Base-by-base conservation (phyloP, 1,140 invertebrate species). In the Subanguina moxae region DNA sequence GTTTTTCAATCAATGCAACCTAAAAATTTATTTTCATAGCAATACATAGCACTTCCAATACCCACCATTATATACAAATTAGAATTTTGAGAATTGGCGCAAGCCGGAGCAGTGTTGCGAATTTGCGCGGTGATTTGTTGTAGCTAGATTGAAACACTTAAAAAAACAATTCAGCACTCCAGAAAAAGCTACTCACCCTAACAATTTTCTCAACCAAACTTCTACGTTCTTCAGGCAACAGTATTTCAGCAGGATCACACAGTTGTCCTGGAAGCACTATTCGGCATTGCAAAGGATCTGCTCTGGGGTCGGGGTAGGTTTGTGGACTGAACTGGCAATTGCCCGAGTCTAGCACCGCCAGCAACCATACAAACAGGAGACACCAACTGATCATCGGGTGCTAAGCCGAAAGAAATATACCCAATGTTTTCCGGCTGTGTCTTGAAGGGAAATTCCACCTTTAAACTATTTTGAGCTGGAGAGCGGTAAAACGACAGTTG, bases 201-300 rank as follows among this genome's bases (percentile, higher is more conserved):
- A 56, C 61, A 64, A 80, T 77, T 43, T 77, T 76, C 25, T 77
- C 76, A 56, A 71, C 73, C 13, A 80, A 64, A 46, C 56, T 61
- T 17, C 65, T 57, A 38, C 80, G 67, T 62, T 80, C 78, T 19
- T 83, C 78, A 42, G 83, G 68, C 0, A 70, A 71, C 17, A 80
- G 63, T 58, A 80, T 76, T n/a, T 82, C 81, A 17, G 72, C 62
- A 1, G 78, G 78, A 68, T 80, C 78, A 61, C 78, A 80, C 11
- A 80, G 70, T 43, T 76, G 78, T 9, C 70, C 68, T 1, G 78
- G 78, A 27, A 81, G 68, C 13, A 76, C 45, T 25, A 75, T 30
- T 21, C 70, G 62, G 59, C 78, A 83, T 0, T 61, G 28, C n/a
- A 74, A 57, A 32, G 70, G 70, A 15, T 74, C 71, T 57, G 23